These are phyloP conservation scores for Lepeophtheirus salmonis DNA, from an alignment of 1,140 invertebrate species.

Conservation along the genomic window DNA sequence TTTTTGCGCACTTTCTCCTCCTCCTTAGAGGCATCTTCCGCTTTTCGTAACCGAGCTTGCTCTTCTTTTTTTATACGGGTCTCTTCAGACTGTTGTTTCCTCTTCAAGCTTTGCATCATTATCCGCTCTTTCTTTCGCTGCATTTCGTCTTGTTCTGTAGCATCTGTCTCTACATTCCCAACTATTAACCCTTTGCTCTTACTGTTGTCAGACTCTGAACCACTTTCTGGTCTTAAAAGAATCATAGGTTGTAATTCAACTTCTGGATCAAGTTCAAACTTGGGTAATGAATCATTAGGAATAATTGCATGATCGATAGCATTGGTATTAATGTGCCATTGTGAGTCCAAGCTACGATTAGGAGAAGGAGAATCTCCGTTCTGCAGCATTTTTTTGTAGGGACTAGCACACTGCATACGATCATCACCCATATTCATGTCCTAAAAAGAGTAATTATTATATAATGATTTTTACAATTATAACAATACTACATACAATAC, in stretches of 20 bases:
- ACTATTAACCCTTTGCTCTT: slow-evolving; percentile 6
- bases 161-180: not conserved
- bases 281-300: too few relatives aligned
- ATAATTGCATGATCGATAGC: too few relatives aligned
- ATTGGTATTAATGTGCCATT: too few relatives aligned
- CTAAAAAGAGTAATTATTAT: not conserved
- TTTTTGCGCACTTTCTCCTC: slow-evolving; percentile 68
- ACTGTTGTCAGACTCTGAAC: not conserved
- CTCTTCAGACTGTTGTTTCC: slow-evolving; percentile 50
- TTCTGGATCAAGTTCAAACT: slow-evolving; percentile 11
- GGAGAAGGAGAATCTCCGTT: not conserved
- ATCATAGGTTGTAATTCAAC: slow-evolving; percentile 5
- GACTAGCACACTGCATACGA: not conserved
- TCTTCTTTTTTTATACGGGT: slow-evolving; percentile 47
- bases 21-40: slow-evolving; percentile 62
- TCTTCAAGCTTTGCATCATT: slow-evolving; percentile 22
- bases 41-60: slow-evolving; percentile 32
- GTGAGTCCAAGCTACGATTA: not conserved
- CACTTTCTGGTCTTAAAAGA: not conserved
- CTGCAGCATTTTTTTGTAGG: not conserved
- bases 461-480: not conserved
- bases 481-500: slow-evolving; percentile 6
- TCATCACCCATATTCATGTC: slow-evolving; percentile 11
- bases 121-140: slow-evolving; percentile 24
- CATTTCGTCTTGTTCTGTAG: slow-evolving; percentile 20